Evolutionary conservation across 2,888 invertebrate genomes (phyloP).

Genomic region (Conops quadrifasciatus): DNA sequence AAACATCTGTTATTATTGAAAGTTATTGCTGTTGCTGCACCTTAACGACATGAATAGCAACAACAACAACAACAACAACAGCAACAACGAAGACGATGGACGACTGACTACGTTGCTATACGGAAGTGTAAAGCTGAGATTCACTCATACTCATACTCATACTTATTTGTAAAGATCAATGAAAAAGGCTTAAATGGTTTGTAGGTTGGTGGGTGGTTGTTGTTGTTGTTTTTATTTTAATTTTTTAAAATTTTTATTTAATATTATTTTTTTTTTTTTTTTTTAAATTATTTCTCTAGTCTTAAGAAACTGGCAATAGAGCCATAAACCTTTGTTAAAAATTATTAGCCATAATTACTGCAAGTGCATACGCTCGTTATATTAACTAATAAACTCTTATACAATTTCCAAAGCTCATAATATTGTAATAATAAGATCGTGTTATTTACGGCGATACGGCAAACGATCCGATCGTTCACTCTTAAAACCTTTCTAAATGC

Average conservation of each 20-base stretch:
- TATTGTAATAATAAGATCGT: too few species aligned
- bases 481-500: neutral
- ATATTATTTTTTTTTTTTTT: too few species aligned
- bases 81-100: too few species aligned
- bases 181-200: conserved; percentile 23
- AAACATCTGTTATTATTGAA: conserved; percentile 33
- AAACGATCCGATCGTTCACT: conserved; percentile 17
- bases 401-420: too few species aligned
- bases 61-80: neutral
- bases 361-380: neutral
- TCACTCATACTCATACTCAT: neutral
- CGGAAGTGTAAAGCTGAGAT: conserved; percentile 26
- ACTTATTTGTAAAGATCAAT: conserved; percentile 30
- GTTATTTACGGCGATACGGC: too few species aligned
- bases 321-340: too few species aligned
- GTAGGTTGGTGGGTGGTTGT: neutral
- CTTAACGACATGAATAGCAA: conserved; percentile 21
- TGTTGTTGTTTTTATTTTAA: conserved; percentile 12
- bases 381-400: too few species aligned
- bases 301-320: neutral
- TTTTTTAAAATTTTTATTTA: too few species aligned
- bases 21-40: conserved; percentile 38
- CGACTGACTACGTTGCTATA: conserved; percentile 23
- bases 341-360: conserved; percentile 11
- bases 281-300: too few species aligned